These are phyloP conservation scores for Colistium nudipinnis DNA, from an alignment of 2,113 vertebrate species.

Conservation along the genomic window DNA sequence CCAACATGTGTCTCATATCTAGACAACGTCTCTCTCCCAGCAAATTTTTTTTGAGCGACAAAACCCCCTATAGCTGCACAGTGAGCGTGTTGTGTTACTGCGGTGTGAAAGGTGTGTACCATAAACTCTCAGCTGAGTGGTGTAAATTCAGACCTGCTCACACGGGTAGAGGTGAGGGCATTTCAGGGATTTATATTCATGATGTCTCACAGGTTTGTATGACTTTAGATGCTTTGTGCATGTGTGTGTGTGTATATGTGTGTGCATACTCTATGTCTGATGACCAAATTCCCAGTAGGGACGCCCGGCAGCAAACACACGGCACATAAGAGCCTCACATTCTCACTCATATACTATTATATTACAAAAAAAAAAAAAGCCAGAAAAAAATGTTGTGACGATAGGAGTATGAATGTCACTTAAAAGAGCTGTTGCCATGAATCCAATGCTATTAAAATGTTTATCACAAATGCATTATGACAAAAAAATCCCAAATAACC, in stretches of 20 bases:
- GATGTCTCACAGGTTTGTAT: conserved; percentile 16
- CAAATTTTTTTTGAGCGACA: neutral
- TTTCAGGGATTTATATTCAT: conserved; percentile 16
- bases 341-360: conserved; percentile 7
- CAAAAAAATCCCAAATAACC: too few species aligned
- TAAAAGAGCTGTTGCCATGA: too few species aligned
- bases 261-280: conserved; percentile 5
- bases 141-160: conserved; percentile 22
- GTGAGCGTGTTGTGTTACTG: neutral
- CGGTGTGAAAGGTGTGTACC: conserved; percentile 2
- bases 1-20: conserved; percentile 28
- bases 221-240: conserved; percentile 4
- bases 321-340: conserved; percentile 30
- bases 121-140: conserved; percentile 1
- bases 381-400: neutral
- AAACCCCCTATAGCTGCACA: conserved; percentile 25
- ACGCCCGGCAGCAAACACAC: conserved; percentile 37
- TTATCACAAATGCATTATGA: too few species aligned
- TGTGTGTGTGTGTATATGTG: neutral
- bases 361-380: neutral
- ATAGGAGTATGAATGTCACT: too few species aligned
- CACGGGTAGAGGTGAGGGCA: conserved; percentile 26
- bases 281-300: conserved; percentile 38
- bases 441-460: too few species aligned
- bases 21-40: conserved; percentile 12